Evolutionary conservation across 1,140 invertebrate genomes (phyloP).

Genomic region (Drosophila oshimai): DNA sequence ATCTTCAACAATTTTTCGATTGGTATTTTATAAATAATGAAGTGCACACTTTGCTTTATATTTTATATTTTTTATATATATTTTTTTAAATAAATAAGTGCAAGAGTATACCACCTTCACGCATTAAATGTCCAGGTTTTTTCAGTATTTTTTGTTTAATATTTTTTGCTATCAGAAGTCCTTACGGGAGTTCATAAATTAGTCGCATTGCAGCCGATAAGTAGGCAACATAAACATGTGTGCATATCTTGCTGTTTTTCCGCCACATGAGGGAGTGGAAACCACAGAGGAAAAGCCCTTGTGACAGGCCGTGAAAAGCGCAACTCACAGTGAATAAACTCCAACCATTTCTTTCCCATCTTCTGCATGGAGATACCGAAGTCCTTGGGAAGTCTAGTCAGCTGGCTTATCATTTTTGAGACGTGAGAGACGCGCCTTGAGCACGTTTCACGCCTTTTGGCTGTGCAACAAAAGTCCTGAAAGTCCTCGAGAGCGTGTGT

Average conservation of each 20-base stretch:
- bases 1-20: too few species aligned
- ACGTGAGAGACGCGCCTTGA: constrained; percentile 36
- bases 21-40: too few species aligned
- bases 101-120: neutral
- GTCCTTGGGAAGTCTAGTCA: constrained; percentile 33
- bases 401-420: constrained; percentile 45
- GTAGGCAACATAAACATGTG: constrained; percentile 26
- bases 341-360: neutral
- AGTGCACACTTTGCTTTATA: neutral
- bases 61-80: neutral
- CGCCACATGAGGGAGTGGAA: neutral
- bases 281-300: neutral
- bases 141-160: neutral
- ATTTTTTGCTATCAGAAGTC: neutral
- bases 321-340: constrained; percentile 22
- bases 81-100: neutral
- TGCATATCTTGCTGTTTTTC: neutral
- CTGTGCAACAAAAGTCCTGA: constrained; percentile 12
- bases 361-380: neutral
- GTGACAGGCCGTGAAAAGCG: constrained; percentile 41
- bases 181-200: constrained; percentile 34
- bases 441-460: constrained; percentile 60
- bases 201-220: constrained; percentile 40
- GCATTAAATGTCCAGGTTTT: neutral
- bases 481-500: neutral